A percentile compares a stretch with the other conserved stretches of the same genome.
phyloP scores from a whole-genome alignment of 2,113 vertebrate genomes.

The Sorex fumeus region DNA sequence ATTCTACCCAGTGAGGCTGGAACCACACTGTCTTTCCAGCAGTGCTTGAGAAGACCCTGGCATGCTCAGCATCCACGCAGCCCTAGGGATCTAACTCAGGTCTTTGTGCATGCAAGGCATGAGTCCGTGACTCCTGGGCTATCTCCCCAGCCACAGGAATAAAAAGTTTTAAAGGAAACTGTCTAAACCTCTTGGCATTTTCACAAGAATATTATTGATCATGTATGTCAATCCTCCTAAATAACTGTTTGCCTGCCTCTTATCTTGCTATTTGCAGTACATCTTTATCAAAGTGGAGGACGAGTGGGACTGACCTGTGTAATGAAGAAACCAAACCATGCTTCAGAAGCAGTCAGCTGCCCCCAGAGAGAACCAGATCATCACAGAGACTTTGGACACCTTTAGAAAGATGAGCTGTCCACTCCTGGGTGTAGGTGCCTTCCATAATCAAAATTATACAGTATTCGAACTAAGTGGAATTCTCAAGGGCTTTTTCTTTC shows the following conservation, averaged over 20 bases:
- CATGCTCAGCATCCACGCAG: no score
- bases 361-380: not conserved
- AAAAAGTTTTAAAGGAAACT: slow-evolving; percentile 48
- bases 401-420: slow-evolving; percentile 36
- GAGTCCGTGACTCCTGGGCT: not conserved
- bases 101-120: no score
- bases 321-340: slow-evolving; percentile 13
- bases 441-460: slow-evolving; percentile 25
- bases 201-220: slow-evolving; percentile 54
- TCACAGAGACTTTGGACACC: not conserved
- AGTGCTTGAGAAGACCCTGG: no score
- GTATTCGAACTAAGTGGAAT: not conserved
- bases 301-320: not conserved
- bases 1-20: no score
- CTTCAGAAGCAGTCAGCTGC: not conserved
- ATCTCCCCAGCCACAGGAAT: not conserved
- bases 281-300: not conserved
- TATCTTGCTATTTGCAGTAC: not conserved
- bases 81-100: no score
- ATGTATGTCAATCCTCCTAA: slow-evolving; percentile 7
- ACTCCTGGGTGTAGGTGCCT: not conserved
- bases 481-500: not conserved
- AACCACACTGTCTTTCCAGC: no score
- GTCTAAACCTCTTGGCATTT: slow-evolving; percentile 54
- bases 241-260: slow-evolving; percentile 43